A percentile compares a stretch with the other conserved stretches of the same genome.
These are phyloP conservation scores for Ptychobarbus kaznakovi DNA, from an alignment of 2,797 vertebrate species.

Conservation along the genomic window DNA sequence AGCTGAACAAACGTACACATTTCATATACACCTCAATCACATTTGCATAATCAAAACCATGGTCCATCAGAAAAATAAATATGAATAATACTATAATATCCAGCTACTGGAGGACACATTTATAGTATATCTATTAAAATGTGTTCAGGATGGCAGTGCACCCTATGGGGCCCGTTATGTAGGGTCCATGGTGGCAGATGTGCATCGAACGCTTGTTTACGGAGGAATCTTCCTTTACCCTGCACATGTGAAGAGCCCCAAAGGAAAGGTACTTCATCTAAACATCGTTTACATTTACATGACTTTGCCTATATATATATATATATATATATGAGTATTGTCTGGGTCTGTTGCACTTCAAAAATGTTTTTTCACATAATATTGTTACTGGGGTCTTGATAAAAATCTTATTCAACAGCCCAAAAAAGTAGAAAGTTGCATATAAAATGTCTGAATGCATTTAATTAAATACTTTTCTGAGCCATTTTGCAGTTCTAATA, in stretches of 20 bases:
- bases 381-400: background rate
- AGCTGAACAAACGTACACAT: background rate
- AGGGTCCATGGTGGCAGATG: conserved; percentile 97
- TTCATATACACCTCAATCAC: background rate
- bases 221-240: conserved; percentile 98
- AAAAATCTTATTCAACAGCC: background rate
- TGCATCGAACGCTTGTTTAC: conserved; percentile 94
- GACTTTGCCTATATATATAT: background rate
- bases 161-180: conserved; percentile 93
- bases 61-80: background rate
- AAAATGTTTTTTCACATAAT: too few species aligned
- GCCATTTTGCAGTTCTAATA: background rate
- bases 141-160: conserved; percentile 86
- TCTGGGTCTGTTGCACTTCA: too few species aligned
- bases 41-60: background rate
- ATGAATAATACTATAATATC: background rate
- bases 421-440: background rate
- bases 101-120: background rate
- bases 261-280: conserved; percentile 86
- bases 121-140: conserved; percentile 9
- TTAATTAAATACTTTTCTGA: background rate
- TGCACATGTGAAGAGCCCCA: conserved; percentile 92
- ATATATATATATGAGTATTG: too few species aligned
- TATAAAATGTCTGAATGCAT: background rate
- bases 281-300: background rate